Evolutionary conservation across 2,888 invertebrate species (phyloP).

Genomic region (Aelia acuminata): DNA sequence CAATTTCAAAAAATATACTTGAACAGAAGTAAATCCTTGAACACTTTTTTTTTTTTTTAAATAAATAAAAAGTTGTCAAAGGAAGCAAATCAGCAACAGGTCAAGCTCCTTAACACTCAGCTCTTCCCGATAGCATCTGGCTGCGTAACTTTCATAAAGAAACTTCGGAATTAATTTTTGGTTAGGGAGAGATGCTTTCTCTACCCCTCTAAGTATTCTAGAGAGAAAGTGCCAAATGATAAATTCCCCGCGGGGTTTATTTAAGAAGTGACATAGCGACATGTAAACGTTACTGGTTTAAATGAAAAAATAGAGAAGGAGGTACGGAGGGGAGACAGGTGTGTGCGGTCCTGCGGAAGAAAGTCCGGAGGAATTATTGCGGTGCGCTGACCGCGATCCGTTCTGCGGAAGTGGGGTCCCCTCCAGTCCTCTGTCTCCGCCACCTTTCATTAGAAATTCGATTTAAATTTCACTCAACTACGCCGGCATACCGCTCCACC

Average conservation of each 20-base stretch:
- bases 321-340: not conserved
- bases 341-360: conserved; percentile 32
- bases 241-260: not conserved
- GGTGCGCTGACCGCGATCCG: conserved; percentile 45
- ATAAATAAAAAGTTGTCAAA: too few species aligned
- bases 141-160: conserved; percentile 48
- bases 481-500: conserved; percentile 8
- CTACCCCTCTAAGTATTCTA: conserved; percentile 22
- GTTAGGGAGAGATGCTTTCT: conserved; percentile 35
- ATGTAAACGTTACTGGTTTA: conserved; percentile 22
- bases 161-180: conserved; percentile 47
- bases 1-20: too few species aligned
- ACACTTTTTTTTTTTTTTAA: too few species aligned
- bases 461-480: conserved; percentile 32
- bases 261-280: conserved; percentile 11
- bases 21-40: too few species aligned
- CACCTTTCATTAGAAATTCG: conserved; percentile 38
- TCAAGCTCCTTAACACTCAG: not conserved
- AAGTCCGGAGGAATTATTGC: conserved; percentile 38
- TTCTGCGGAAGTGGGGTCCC: conserved; percentile 11
- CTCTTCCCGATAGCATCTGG: not conserved
- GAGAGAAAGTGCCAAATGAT: conserved; percentile 51
- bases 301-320: not conserved
- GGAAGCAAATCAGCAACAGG: not conserved
- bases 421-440: not conserved